Base-by-base conservation (phyloP, 64 coral and sea anemone genomes). In the Porites lutea region DNA sequence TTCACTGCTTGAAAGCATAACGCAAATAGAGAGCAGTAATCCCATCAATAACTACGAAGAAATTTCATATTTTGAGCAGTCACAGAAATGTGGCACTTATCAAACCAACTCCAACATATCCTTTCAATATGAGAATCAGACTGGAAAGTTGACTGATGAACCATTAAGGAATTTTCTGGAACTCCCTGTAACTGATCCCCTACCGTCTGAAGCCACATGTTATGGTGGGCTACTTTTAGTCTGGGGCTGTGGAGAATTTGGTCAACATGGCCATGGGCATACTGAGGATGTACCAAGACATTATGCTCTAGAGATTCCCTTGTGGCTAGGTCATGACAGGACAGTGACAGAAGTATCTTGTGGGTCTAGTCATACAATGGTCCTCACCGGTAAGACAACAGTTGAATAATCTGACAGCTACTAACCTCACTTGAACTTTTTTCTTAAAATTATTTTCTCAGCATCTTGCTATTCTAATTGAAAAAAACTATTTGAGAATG, bases 241-340 rank as follows among this genome's bases (percentile, higher is more conserved):
- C n/a, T 98, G 97, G 97, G 97, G 97, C 46, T 98, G 97, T 88
- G 97, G 97, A 46, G 97, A 98, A 80, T 98, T 98, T 91, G 97
- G 90, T 45, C 97, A 98, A 37, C 97, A 98, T 91, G 97, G 97
- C 2, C 97, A 93, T 90, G 87, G 91, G 19, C 94, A 96, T 19
- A 90, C 27, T 63, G 71, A 93, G 43, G 94, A 98, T 86, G 88
- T 96, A 16, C 48, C 65, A 5, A 45, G 66, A 57, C 45, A 14
- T 65, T 64, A 90, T 91, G 91, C 89, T 51, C 7, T 88, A 50
- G 58, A 44, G 5, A 91, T 57, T 66, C 91, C 88, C 18, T 48
- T 93, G 48, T 84, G 86, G 78, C 61, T 89, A 43, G 90, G 94
- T 15, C 88, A 90, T 85, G 94, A 93, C 77, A 79, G 91, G 20